Base-by-base conservation (phyloP, 23 tunicate species). In the Phallusia fumigata region DNA sequence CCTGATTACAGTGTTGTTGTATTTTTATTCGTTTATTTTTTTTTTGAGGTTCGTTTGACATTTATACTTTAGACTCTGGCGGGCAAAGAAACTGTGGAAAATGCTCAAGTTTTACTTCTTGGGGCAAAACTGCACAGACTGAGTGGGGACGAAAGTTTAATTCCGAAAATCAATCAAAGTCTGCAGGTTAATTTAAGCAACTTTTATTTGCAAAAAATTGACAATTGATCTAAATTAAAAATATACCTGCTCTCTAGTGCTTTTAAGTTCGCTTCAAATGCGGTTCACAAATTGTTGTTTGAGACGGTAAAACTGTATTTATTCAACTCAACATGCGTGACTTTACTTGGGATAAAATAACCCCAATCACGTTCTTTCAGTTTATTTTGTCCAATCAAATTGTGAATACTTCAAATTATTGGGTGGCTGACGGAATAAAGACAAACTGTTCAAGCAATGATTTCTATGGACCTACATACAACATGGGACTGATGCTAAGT, bases 401-500 rank as follows among this genome's bases (percentile, higher is more conserved):
- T 24, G 80, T 92, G 26, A 65, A 83, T 78, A 77, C 80, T 35
- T 40, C 35, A 18, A 92, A 87, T 19, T 80, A 87, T 82, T 52
- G 80, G 82, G 97, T 92, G 32, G 97, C 91, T 18, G 97, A 92
- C 35, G 97, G 97, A 0, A 74, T 84, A 0, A 74, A 34, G 22
- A 15, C 72, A 0, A 87, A 86, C 69, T 91, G 96, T 53, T 51
- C 85, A 44, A 92, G 82, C 79, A 65, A 92, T 51, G 45, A 80
- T 19, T 64, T 74, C 21, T 92, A 50, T 87, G 97, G 97, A 35
- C 97, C 97, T 0, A 88, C 91, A 19, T 92, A 92, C 88, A 92
- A 92, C 72, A 84, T 87, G 91, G 97, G 97, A 26, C 73, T 92
- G 31, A 92, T 92, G 97, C 87, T 92, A 65, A 84, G 97, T 92